Conservation (phyloP, 1,140 invertebrate species). For the Lutraria rhynchaena region DNA sequence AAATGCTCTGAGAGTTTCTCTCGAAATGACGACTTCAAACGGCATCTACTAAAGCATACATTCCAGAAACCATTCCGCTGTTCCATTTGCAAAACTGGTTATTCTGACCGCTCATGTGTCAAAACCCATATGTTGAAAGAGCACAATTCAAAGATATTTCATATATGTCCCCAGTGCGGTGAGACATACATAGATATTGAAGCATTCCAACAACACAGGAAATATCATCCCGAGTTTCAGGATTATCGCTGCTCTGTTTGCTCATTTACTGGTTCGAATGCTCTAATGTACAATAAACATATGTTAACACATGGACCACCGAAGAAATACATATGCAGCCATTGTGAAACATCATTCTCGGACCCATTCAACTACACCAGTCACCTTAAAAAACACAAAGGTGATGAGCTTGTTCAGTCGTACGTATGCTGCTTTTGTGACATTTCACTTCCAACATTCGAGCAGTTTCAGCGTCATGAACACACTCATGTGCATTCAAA, state of each 20-base stretch:
- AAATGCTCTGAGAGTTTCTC: constrained; percentile 90
- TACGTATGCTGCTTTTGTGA: constrained; percentile 75
- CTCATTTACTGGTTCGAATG: constrained; percentile 72
- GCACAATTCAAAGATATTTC: constrained; percentile 66
- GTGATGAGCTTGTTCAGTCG: constrained; percentile 60
- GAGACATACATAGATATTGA: constrained; percentile 69
- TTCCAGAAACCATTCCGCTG: constrained; percentile 74
- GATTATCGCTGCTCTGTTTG: constrained; percentile 69
- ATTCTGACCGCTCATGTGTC: constrained; percentile 72
- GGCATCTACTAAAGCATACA: constrained; percentile 85
- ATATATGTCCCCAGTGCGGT: constrained; percentile 74
- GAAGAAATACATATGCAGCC: constrained; percentile 66
- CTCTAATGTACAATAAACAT: constrained; percentile 71
- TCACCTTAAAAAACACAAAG: constrained; percentile 72
- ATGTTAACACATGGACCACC: constrained; percentile 67
- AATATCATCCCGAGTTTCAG: constrained; percentile 72
- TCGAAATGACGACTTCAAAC: constrained; percentile 85
- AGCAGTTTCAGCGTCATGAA: constrained; percentile 73
- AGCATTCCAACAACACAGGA: constrained; percentile 69
- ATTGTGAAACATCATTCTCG: constrained; percentile 67
- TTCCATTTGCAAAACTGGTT: constrained; percentile 71
- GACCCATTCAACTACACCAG: constrained; percentile 73
- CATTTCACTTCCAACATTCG: constrained; percentile 61
- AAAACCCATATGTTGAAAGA: constrained; percentile 74
- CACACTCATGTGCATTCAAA: constrained; percentile 72